Base-by-base conservation (phyloP, 2,797 vertebrate species). In the Gallinago nigripennis region DNA sequence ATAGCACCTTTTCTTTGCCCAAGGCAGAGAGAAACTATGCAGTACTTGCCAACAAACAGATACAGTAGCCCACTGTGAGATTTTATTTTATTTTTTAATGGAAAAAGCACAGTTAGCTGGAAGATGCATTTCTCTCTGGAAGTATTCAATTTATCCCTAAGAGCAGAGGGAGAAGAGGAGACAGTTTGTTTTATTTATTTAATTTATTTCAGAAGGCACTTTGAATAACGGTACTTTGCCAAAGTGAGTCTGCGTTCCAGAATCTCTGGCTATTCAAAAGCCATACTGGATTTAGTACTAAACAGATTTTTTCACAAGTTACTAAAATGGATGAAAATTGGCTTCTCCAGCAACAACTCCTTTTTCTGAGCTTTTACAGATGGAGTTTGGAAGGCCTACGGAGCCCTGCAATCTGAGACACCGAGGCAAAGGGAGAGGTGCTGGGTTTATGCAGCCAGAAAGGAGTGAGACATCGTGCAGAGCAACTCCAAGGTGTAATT, bases 261-360 rank as follows among this genome's bases (percentile, higher is more conserved):
- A 95, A 96, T 96, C 95, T 92, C 85, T 2, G 77, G 92, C 89
- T 96, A 97, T 95, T 87, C 87, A 69, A 79, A 94, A 95, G 87
- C 94, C 85, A 71, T 92, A 90, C 95, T 94, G 96, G 94, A 92
- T 96, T 92, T 88, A 96, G 91, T 92, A 83, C 95, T 70, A 94
- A 95, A 95, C 95, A 95, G 95, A 95, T 96, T 94, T 96, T 88
- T 96, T 90, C 92, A 39, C 91, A 79, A 95, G 92, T 94, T 95
- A 92, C 94, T 96, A 95, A 92, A 96, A 96, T 1, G 90, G 92
- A 94, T 85, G 69, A 94, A 94, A 94, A 94, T 92, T 95, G 95
- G 95, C 94, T 97, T 91, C 82, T 92, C 88, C 91, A 69, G 89
- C 84, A 95, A 82, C 94, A 92, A 83, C 90, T 92, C 85, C 86